Conservation (phyloP, 2,113 vertebrate species). For the Entosphenus tridentatus region DNA sequence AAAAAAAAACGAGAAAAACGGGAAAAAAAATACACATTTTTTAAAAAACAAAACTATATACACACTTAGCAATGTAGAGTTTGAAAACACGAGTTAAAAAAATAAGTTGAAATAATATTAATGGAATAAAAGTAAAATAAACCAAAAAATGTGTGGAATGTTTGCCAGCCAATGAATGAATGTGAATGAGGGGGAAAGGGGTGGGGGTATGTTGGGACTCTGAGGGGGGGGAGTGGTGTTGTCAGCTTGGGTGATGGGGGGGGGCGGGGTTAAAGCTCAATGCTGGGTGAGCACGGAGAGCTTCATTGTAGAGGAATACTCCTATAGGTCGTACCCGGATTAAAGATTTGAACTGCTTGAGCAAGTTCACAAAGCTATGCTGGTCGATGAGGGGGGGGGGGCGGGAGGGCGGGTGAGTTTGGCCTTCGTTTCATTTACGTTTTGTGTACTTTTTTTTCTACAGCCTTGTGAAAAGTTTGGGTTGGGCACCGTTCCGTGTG, state of each 20-base stretch:
- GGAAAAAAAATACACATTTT: no score
- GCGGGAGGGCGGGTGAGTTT: not conserved
- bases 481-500: not conserved
- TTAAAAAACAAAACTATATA: no score
- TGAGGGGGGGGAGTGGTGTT: not conserved
- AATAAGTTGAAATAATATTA: no score
- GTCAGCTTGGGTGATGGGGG: not conserved
- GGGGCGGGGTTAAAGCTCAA: not conserved
- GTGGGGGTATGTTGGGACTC: not conserved
- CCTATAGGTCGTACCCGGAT: not conserved
- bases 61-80: no score
- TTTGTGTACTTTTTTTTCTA: not conserved
- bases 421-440: conserved; percentile 3
- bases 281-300: not conserved
- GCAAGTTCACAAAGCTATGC: not conserved
- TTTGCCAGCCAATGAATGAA: no score
- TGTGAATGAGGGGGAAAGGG: not conserved
- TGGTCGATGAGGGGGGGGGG: not conserved
- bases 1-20: no score
- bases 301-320: not conserved
- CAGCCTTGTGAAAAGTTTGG: not conserved
- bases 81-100: no score
- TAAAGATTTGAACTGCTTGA: conserved; percentile 1
- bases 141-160: no score
- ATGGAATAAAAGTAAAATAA: no score